Evolutionary conservation across 2,113 vertebrate species (phyloP).

Genomic region (Mohoua ochrocephala): DNA sequence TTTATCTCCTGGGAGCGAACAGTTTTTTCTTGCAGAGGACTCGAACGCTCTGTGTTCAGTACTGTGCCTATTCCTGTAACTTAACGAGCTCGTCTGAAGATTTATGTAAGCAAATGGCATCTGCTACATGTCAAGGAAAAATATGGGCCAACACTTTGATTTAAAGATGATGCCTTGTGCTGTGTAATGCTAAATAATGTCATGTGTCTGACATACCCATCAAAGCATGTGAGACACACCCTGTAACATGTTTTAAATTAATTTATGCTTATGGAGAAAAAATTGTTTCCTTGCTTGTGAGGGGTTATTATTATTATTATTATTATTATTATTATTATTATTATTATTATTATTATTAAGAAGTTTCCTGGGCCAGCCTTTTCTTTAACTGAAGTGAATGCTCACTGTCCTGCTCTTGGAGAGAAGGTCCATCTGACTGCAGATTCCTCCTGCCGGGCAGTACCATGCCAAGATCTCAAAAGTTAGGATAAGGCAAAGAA

Average conservation of each 20-base stretch:
- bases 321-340: not conserved
- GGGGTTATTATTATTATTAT: not conserved
- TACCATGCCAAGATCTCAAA: not conserved
- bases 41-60: not conserved
- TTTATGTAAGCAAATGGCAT: conserved; percentile 33
- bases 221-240: conserved; percentile 41
- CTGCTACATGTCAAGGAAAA: conserved; percentile 35
- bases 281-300: not conserved
- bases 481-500: not conserved
- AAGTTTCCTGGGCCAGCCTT: not conserved
- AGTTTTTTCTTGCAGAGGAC: not conserved
- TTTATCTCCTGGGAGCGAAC: not conserved
- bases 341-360: not conserved
- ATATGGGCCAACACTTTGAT: conserved; percentile 3
- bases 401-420: not conserved
- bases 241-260: conserved; percentile 39
- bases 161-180: conserved; percentile 44
- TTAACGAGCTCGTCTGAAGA: not conserved
- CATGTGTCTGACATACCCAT: conserved; percentile 49
- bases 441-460: not conserved
- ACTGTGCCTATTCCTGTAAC: not conserved
- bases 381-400: not conserved
- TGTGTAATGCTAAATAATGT: conserved; percentile 57
- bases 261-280: conserved; percentile 1
- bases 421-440: not conserved